Evolutionary conservation across 2,797 vertebrate genomes (phyloP), one percentile per base, ranked within the genome.

Genomic region (Myotis myotis): DNA sequence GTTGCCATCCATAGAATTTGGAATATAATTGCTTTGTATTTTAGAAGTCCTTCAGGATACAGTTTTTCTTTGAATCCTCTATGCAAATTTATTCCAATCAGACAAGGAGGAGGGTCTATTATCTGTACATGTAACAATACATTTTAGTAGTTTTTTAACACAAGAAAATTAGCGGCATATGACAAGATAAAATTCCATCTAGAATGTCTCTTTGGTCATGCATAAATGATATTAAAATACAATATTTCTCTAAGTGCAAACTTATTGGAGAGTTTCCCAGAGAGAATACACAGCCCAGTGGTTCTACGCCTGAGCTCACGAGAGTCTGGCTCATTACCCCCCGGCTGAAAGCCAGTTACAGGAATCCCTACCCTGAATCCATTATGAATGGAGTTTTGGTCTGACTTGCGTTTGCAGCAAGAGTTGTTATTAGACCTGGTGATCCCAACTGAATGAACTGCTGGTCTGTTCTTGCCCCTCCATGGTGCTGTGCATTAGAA

Each of bases 51-150:
- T 92, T 89, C 20, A 93, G 41, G 47, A 4, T 72, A 70, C 23
- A 71, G 25, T 79, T 96, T 93, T 93, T 97, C 85, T 94, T 8
- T 92, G 83, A 62, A 22, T 96, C 20, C 2, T n/a, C 60, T 68
- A 36, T 87, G 60, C 12, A 76, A 36, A 86, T 94, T 79, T 96
- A 57, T 94, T 95, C 38, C 30, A 94, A 3, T 64, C 38, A 92
- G 33, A 55, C 81, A 86, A 92, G 25, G 28, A 25, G 11, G 19
- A 80, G 13, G 47, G 23, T 75, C 47, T 92, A 22, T 88, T 92
- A 47, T 90, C 44, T 95, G 49, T 25, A 86, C 30, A 88, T 64
- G 62, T 91, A 44, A 49, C 22, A 90, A 71, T 76, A 64, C 13
- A 74, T 89, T 89, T 87, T 62, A 71, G 33, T 82, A 71, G 64